phyloP scores from a whole-genome alignment of 2,797 vertebrate species.

The Darevskia mixta region DNA sequence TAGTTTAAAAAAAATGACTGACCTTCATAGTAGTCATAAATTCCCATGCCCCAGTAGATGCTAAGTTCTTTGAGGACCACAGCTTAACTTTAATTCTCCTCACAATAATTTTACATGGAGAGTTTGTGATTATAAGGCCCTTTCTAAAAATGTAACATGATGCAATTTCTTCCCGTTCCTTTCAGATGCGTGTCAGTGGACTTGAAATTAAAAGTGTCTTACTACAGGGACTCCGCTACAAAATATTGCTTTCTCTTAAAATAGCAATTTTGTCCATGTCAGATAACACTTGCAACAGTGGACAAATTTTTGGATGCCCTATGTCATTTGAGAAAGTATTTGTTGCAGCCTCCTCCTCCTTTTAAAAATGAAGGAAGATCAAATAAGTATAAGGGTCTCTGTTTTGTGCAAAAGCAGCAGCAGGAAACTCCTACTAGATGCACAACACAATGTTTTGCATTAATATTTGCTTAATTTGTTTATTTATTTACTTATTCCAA shows the following conservation, averaged over 20 bases:
- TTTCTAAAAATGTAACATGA: background rate
- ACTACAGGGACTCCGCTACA: background rate
- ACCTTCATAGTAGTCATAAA: background rate
- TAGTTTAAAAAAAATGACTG: background rate
- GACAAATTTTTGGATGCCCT: background rate
- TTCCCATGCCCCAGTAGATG: background rate
- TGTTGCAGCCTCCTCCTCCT: background rate
- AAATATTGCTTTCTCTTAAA: background rate
- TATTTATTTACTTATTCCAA: background rate
- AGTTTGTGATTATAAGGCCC: background rate
- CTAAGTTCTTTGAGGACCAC: background rate
- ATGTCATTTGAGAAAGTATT: background rate
- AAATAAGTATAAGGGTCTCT: background rate
- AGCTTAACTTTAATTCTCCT: slow-evolving; percentile 1
- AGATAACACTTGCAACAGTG: background rate
- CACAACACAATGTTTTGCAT: background rate
- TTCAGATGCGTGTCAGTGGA: background rate
- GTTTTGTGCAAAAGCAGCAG: background rate
- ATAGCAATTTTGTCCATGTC: slow-evolving; percentile 17
- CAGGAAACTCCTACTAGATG: background rate
- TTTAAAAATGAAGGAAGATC: background rate
- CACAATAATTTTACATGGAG: slow-evolving; percentile 10
- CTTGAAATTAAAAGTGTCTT: background rate
- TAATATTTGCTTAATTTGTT: background rate
- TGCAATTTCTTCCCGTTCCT: slow-evolving; percentile 5